A percentile compares a stretch with the other conserved stretches of the same genome.
phyloP scores from a whole-genome alignment of 2,888 invertebrate genomes.

The Protodeltote pygarga region DNA sequence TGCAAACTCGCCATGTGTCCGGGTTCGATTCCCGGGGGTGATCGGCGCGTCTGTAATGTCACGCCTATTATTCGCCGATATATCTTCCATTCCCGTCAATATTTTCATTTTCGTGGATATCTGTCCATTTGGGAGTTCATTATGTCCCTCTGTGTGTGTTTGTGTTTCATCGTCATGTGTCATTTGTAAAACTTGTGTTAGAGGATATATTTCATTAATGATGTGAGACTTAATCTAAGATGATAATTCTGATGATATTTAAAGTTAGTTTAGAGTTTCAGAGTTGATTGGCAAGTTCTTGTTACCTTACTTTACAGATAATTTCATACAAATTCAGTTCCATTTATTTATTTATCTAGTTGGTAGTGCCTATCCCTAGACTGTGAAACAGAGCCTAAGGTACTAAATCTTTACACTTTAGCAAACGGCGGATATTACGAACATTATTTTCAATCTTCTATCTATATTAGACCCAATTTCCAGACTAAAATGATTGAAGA shows the following conservation, averaged over 20 bases:
- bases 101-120: conserved; percentile 77
- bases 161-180: conserved; percentile 32
- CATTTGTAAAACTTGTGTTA: conserved; percentile 14
- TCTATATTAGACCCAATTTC: conserved; percentile 29
- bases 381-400: too few relatives aligned
- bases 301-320: not conserved
- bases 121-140: conserved; percentile 73
- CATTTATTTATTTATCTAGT: too few relatives aligned
- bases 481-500: conserved; percentile 46
- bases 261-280: too few relatives aligned
- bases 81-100: conserved; percentile 80
- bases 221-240: not conserved
- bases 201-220: not conserved
- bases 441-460: too few relatives aligned
- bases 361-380: too few relatives aligned
- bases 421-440: too few relatives aligned
- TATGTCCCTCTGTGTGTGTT: conserved; percentile 51
- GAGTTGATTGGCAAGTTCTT: too few relatives aligned
- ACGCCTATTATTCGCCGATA: conserved; percentile 84
- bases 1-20: conserved; percentile 74
- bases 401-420: too few relatives aligned
- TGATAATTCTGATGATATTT: too few relatives aligned
- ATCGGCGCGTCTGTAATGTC: conserved; percentile 74
- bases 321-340: too few relatives aligned
- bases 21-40: conserved; percentile 81